Evolutionary conservation across 2,888 invertebrate genomes (phyloP).

Genomic region (Orthonychiurus folsomi): DNA sequence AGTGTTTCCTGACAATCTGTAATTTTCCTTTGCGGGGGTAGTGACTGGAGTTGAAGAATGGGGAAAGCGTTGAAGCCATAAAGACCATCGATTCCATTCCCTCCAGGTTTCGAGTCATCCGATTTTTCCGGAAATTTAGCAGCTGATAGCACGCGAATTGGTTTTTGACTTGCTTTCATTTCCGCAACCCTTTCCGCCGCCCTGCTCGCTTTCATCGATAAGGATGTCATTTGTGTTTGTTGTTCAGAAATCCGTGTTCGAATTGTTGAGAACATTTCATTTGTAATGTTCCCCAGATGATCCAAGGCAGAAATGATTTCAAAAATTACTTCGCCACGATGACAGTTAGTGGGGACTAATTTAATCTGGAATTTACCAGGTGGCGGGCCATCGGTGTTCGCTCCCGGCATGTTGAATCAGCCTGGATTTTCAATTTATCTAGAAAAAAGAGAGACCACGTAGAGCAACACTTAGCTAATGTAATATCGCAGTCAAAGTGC

Average conservation of each 20-base stretch:
- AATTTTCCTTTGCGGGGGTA: slow-evolving; percentile 15
- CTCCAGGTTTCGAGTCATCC: neutral
- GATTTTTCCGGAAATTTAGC: slow-evolving; percentile 34
- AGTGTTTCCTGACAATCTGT: slow-evolving; percentile 5
- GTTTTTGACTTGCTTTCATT: slow-evolving; percentile 31
- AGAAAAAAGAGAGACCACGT: too few relatives aligned
- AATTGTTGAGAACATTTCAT: slow-evolving; percentile 34
- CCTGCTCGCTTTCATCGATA: slow-evolving; percentile 17
- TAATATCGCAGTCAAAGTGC: too few relatives aligned
- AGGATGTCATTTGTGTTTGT: slow-evolving; percentile 17
- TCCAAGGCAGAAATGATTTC: slow-evolving; percentile 37
- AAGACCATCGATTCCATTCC: slow-evolving; percentile 1
- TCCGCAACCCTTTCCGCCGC: slow-evolving; percentile 27
- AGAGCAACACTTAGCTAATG: too few relatives aligned
- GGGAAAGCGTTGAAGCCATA: slow-evolving; percentile 6
- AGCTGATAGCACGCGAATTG: slow-evolving; percentile 34
- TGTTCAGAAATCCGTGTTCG: slow-evolving; percentile 28
- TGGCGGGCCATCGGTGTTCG: neutral
- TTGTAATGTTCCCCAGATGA: slow-evolving; percentile 30
- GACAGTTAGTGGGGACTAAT: slow-evolving; percentile 33
- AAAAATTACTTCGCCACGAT: slow-evolving; percentile 33
- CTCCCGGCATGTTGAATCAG: too few relatives aligned
- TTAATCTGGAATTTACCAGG: slow-evolving; percentile 30
- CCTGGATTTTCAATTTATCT: too few relatives aligned
- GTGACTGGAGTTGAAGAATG: slow-evolving; percentile 9